phyloP scores from a whole-genome alignment of 2,888 invertebrate genomes.

The Pasiphila rectangulata region DNA sequence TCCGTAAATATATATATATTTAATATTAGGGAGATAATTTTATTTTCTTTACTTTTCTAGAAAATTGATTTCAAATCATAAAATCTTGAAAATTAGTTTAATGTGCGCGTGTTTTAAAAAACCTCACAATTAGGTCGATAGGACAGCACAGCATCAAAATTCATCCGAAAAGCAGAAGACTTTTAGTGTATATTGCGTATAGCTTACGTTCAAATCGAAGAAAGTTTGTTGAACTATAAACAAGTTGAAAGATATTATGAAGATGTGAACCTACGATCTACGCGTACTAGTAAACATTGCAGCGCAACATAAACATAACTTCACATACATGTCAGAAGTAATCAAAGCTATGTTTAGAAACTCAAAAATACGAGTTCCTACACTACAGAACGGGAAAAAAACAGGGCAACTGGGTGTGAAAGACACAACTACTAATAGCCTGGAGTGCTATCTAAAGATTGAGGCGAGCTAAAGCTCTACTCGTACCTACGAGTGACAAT shows the following conservation, averaged over 20 bases:
- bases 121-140: too few species aligned
- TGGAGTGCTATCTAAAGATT: too few species aligned
- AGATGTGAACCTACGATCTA: slow-evolving; percentile 53
- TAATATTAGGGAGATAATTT: too few species aligned
- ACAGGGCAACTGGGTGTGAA: slow-evolving; percentile 7
- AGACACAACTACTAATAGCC: slow-evolving; percentile 25
- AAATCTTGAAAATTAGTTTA: too few species aligned
- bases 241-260: slow-evolving; percentile 69
- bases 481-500: too few species aligned
- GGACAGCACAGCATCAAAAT: too few species aligned
- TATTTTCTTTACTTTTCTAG: too few species aligned
- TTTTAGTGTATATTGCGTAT: not conserved
- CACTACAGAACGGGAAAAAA: slow-evolving; percentile 21
- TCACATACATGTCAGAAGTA: slow-evolving; percentile 27
- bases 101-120: too few species aligned
- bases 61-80: too few species aligned
- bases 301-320: slow-evolving; percentile 50
- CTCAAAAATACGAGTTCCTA: slow-evolving; percentile 27
- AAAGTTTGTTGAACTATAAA: slow-evolving; percentile 70
- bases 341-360: slow-evolving; percentile 39
- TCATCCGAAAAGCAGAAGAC: too few species aligned
- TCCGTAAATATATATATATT: too few species aligned
- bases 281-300: slow-evolving; percentile 41
- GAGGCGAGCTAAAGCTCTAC: too few species aligned
- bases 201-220: slow-evolving; percentile 18